A percentile compares a stretch with the other conserved stretches of the same genome.
phyloP scores from a whole-genome alignment of 2,797 vertebrate genomes.

The Aldrovandia affinis region DNA sequence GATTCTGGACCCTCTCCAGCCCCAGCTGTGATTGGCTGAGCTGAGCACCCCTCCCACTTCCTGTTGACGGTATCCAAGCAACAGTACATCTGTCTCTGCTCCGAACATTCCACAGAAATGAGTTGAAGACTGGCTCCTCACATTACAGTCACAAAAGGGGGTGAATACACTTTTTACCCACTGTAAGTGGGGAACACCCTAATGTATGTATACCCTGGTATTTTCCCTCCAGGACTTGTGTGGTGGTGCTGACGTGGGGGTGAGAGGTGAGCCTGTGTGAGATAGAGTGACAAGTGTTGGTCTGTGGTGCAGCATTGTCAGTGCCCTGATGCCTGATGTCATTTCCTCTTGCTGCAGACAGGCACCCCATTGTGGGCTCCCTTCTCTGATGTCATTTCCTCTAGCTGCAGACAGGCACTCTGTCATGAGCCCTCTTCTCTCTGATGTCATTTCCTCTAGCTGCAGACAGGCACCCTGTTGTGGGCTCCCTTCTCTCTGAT shows the following conservation, averaged over 20 bases:
- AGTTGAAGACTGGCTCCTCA: background rate
- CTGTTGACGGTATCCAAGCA: slow-evolving; percentile 68
- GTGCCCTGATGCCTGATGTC: background rate
- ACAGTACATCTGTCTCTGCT: slow-evolving; percentile 42
- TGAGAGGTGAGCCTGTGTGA: too few species aligned
- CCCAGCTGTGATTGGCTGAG: slow-evolving; percentile 31
- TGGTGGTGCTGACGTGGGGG: too few species aligned
- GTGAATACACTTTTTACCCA: too few species aligned
- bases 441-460: background rate
- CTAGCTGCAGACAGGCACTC: background rate
- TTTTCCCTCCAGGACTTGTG: too few species aligned
- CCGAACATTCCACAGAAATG: background rate
- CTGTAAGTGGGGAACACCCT: background rate
- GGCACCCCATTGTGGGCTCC: too few species aligned
- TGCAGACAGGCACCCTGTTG: too few species aligned
- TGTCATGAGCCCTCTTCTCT: background rate
- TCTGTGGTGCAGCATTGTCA: background rate
- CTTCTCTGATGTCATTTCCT: slow-evolving; percentile 3
- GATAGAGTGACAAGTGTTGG: too few species aligned
- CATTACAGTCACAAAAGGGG: too few species aligned
- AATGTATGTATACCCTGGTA: background rate
- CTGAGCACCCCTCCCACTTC: slow-evolving; percentile 61
- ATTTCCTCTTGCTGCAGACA: too few species aligned
- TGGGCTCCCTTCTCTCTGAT: too few species aligned
- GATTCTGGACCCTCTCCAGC: slow-evolving; percentile 47